phyloP scores from a whole-genome alignment of 2,888 invertebrate genomes.

The Lacanobia wlatinum region DNA sequence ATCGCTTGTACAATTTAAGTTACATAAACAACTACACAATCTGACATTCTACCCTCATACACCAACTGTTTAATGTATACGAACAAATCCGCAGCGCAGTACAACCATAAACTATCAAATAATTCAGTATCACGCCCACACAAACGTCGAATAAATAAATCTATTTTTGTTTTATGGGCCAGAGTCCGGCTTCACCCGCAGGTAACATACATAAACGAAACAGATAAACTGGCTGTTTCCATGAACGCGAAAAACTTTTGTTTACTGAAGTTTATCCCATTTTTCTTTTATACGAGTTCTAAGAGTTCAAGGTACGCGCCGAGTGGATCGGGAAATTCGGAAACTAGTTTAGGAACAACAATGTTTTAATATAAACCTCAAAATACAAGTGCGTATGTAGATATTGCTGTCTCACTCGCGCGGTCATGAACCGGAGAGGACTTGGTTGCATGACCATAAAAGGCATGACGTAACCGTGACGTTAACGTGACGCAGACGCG shows the following conservation, averaged over 20 bases:
- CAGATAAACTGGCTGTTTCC: conserved; percentile 60
- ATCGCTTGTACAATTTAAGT: background rate
- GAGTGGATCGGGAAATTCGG: conserved; percentile 46
- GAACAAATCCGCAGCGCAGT: conserved; percentile 48
- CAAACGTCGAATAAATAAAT: conserved; percentile 68
- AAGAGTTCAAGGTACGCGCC: conserved; percentile 59
- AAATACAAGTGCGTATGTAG: conserved; percentile 22
- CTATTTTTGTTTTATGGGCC: conserved; percentile 72
- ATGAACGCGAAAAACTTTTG: conserved; percentile 64
- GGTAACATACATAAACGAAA: conserved; percentile 67
- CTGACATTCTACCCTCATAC: conserved; percentile 13
- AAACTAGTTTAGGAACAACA: conserved; percentile 54
- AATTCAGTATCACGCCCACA: conserved; percentile 67
- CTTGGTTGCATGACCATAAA: conserved; percentile 60
- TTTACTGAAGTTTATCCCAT: conserved; percentile 55
- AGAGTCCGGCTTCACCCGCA: conserved; percentile 62
- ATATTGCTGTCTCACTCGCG: conserved; percentile 24
- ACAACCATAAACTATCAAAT: conserved; percentile 64
- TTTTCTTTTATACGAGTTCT: conserved; percentile 61
- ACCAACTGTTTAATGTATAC: conserved; percentile 43
- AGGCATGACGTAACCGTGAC: conserved; percentile 66
- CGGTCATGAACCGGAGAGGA: conserved; percentile 62
- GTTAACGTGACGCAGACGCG: conserved; percentile 66
- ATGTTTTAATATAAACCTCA: conserved; percentile 46
- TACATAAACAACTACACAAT: conserved; percentile 8